A percentile compares a stretch with the other conserved stretches of the same genome.
Conservation (phyloP, 2,888 invertebrate genomes). For the Lampropteryx suffumata region DNA sequence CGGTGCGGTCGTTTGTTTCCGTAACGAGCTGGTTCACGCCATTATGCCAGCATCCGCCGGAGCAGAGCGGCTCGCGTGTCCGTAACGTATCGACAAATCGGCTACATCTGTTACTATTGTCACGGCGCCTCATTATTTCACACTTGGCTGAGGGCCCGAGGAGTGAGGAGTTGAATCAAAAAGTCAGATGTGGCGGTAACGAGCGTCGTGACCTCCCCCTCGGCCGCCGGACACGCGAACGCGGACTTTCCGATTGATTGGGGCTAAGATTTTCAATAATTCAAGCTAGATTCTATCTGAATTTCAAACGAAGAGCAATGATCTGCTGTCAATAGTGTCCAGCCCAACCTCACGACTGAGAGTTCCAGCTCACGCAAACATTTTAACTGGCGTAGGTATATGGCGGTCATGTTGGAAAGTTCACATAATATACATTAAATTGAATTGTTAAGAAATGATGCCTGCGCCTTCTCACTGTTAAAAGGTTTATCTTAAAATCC, state of each 20-base stretch:
- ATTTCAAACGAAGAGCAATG: conserved; percentile 16
- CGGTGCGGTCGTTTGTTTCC: conserved; percentile 29
- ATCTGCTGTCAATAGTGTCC: conserved; percentile 25
- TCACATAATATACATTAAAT: no score
- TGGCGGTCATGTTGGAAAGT: no score
- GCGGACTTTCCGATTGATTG: conserved; percentile 12
- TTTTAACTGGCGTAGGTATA: no score
- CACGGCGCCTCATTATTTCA: conserved; percentile 48
- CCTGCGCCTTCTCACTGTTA: not conserved
- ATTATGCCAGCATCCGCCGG: conserved; percentile 6
- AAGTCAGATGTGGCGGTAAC: conserved; percentile 43
- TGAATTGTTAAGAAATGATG: no score
- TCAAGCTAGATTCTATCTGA: conserved; percentile 17
- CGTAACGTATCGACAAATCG: conserved; percentile 37
- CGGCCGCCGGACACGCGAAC: conserved; percentile 24
- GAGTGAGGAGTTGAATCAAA: conserved; percentile 31
- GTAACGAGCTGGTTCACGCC: conserved; percentile 32
- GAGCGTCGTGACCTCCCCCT: conserved; percentile 38
- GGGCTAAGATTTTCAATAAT: conserved; percentile 15
- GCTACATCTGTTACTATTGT: conserved; percentile 39
- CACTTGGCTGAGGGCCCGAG: conserved; percentile 24
- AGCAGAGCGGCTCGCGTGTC: conserved; percentile 33
- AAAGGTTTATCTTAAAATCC: conserved; percentile 5
- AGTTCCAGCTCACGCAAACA: not conserved
- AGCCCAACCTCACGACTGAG: conserved; percentile 1